phyloP scores from a whole-genome alignment of 2,888 invertebrate genomes.

The Tenthredo notha region DNA sequence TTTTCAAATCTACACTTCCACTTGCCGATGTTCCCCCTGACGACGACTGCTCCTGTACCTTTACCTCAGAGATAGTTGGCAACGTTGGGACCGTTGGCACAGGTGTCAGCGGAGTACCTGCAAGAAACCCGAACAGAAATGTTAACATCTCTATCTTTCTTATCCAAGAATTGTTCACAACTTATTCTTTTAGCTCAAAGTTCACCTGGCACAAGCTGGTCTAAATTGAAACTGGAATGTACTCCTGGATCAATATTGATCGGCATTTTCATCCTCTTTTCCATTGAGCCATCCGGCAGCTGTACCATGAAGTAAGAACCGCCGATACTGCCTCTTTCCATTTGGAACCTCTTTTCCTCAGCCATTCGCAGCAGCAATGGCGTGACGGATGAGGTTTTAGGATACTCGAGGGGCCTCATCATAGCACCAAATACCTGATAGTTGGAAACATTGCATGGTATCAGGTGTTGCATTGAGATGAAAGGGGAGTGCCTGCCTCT shows the following conservation, averaged over 20 bases:
- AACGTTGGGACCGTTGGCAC: slow-evolving; percentile 92
- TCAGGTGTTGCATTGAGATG: background rate
- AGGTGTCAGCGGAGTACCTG: slow-evolving; percentile 86
- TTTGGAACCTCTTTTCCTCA: slow-evolving; percentile 93
- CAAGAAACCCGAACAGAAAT: slow-evolving; percentile 62
- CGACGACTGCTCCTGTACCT: slow-evolving; percentile 83
- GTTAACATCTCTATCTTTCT: background rate
- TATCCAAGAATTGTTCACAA: slow-evolving; percentile 12
- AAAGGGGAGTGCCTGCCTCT: background rate
- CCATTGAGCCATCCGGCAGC: slow-evolving; percentile 94
- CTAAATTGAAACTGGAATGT: slow-evolving; percentile 94
- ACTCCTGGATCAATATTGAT: slow-evolving; percentile 96
- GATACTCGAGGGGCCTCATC: slow-evolving; percentile 90
- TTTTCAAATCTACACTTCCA: slow-evolving; percentile 77
- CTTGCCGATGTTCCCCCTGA: slow-evolving; percentile 80
- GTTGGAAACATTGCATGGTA: background rate
- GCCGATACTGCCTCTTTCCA: slow-evolving; percentile 94
- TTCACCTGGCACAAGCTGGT: slow-evolving; percentile 86
- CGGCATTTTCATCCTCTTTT: slow-evolving; percentile 93
- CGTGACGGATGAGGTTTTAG: slow-evolving; percentile 87
- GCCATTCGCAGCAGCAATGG: slow-evolving; percentile 95
- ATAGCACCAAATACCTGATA: slow-evolving; percentile 86
- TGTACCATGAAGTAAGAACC: slow-evolving; percentile 94
- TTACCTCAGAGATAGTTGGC: slow-evolving; percentile 94
- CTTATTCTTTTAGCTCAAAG: background rate